Base-by-base conservation (phyloP, 2,888 invertebrate species). In the Calameuta pallipes region DNA sequence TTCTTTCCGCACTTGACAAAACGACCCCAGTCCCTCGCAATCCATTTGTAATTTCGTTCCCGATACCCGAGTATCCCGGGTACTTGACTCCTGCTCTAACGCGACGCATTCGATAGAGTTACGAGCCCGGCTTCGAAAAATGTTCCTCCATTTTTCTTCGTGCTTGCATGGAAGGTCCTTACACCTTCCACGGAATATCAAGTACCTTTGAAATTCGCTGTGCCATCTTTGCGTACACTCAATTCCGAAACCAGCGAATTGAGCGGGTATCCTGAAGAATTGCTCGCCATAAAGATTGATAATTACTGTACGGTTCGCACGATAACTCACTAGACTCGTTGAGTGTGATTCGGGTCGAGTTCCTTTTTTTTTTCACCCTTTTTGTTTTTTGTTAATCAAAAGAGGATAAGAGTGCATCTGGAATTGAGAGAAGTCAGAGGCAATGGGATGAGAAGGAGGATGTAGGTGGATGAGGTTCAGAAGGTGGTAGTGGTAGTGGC, bases 381-480 rank as follows among this genome's bases (percentile, higher is more conserved):
- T 23, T 56, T 56, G 3, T 23, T 41, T 56, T 56, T 41, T 23
- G 41, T 56, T 56, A 15, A 56, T 56, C 41, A 56, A 56, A 56
- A 23, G 41, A 15, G 41, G 41, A 56, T 56, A 56, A 56, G 41
- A 56, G 41, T 56, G 41, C 41, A 56, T 56, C 41, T 56, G 23
- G 41, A 56, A 56, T 56, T 23, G 41, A 56, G 41, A 56, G 41
- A 23, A 56, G 41, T 56, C 41, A 56, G 9, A 23, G 41, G 41
- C 41, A 56, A 56, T 56, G 41, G 41, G 9, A 56, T 2, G 41
- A 56, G 41, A 9, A 23, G 23, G 41, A 56, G 41, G 41, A 23
- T 23, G 41, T 56, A 56, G 41, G 41, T 56, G 81, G 86, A 85
- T 85, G 71, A 71, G 70, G 12, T 30, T 70, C 33, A 11, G 70